Percentiles rank a stretch among this genome's conserved stretches.
Evolutionary conservation across 2,888 invertebrate species (phyloP).

Genomic region (Luperina testacea): DNA sequence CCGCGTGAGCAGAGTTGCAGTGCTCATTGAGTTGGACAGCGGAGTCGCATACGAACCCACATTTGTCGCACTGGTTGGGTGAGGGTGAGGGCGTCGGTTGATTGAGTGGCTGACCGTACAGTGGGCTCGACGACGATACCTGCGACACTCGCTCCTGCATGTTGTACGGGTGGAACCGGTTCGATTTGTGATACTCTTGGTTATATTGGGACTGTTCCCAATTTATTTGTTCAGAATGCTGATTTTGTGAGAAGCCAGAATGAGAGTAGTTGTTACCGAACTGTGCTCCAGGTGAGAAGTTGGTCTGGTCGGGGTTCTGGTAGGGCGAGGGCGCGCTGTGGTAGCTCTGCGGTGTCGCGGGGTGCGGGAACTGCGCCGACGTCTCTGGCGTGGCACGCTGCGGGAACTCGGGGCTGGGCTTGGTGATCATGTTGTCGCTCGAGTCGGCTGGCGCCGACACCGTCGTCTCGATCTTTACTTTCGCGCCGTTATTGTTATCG

Average conservation of each 20-base stretch:
- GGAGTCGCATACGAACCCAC: constrained; percentile 94
- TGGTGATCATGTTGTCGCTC: constrained; percentile 92
- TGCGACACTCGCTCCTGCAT: constrained; percentile 89
- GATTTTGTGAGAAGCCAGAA: constrained; percentile 87
- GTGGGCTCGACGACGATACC: constrained; percentile 89
- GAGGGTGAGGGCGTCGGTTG: constrained; percentile 93
- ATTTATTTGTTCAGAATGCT: constrained; percentile 86
- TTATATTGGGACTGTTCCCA: constrained; percentile 88
- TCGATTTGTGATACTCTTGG: constrained; percentile 86
- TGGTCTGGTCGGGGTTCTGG: constrained; percentile 90
- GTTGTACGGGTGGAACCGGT: constrained; percentile 88
- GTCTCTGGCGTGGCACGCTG: constrained; percentile 91
- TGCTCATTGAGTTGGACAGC: constrained; percentile 94
- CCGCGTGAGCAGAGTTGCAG: constrained; percentile 92
- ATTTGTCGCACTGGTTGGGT: constrained; percentile 95
- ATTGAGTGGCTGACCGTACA: constrained; percentile 90
- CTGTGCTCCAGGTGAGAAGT: constrained; percentile 90
- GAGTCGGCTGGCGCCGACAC: constrained; percentile 94
- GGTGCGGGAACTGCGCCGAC: constrained; percentile 90
- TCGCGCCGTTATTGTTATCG: constrained; percentile 92
- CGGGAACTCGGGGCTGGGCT: constrained; percentile 91
- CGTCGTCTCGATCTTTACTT: constrained; percentile 91
- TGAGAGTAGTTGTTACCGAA: constrained; percentile 88
- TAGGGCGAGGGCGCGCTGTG: constrained; percentile 92
- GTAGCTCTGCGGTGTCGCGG: constrained; percentile 92